Percentiles rank a stretch among this genome's conserved stretches.
phyloP scores from a whole-genome alignment of 2,888 invertebrate species.

The Phaedon cochleariae region DNA sequence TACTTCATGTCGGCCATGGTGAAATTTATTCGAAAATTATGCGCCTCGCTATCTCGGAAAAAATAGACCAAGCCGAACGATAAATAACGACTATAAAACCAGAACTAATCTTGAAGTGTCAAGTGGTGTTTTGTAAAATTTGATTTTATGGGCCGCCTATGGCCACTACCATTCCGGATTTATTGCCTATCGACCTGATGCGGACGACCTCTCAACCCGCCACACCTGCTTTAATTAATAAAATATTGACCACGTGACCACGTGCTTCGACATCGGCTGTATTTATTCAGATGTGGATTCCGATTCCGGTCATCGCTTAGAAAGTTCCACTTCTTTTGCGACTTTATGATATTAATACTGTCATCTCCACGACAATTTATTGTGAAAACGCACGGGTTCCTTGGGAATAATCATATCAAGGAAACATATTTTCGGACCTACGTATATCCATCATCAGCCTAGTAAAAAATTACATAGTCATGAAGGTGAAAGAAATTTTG shows the following conservation, averaged over 20 bases:
- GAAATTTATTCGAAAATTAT: constrained; percentile 33
- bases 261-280: constrained; percentile 52
- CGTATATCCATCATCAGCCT: no score
- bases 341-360: no score
- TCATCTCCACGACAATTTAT: no score
- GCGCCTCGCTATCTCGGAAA: constrained; percentile 23
- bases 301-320: constrained; percentile 36
- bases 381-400: no score
- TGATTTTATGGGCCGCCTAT: constrained; percentile 37
- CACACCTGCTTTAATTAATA: constrained; percentile 57
- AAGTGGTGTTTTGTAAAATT: constrained; percentile 36
- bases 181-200: constrained; percentile 42
- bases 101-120: constrained; percentile 36
- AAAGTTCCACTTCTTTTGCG: constrained; percentile 35
- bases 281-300: constrained; percentile 45
- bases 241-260: constrained; percentile 55
- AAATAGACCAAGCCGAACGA: constrained; percentile 30
- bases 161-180: constrained; percentile 38
- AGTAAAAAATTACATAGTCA: no score
- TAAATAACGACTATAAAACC: constrained; percentile 35
- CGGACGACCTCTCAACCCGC: constrained; percentile 50
- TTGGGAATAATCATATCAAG: no score
- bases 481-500: no score
- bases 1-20: constrained; percentile 29
- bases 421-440: no score